These are phyloP conservation scores for Polyommatus icarus DNA, from an alignment of 2,888 invertebrate species.

Conservation along the genomic window DNA sequence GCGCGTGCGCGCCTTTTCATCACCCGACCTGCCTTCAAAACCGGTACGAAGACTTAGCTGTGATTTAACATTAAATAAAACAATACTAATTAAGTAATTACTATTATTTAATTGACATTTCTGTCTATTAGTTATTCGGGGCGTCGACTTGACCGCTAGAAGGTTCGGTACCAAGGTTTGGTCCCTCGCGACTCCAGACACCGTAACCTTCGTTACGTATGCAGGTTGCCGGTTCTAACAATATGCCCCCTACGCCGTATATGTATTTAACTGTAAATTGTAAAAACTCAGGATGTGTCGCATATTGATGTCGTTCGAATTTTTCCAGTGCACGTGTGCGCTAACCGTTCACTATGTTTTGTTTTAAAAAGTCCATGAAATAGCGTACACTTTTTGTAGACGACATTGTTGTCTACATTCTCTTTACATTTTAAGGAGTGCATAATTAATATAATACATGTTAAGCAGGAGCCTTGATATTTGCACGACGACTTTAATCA, in stretches of 20 bases:
- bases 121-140: not conserved
- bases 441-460: not conserved
- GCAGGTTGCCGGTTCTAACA: constrained; percentile 36
- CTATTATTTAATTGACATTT: not conserved
- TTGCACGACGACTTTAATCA: not conserved
- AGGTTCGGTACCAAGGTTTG: not conserved
- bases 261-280: constrained; percentile 53
- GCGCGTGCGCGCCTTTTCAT: constrained; percentile 76
- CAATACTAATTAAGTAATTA: constrained; percentile 58
- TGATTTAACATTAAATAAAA: constrained; percentile 65
- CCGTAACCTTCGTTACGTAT: constrained; percentile 35
- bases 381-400: constrained; percentile 35
- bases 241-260: constrained; percentile 44
- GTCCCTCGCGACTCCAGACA: not conserved
- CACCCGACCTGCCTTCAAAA: constrained; percentile 63
- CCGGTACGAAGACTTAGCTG: constrained; percentile 70
- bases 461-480: constrained; percentile 22
- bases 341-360: constrained; percentile 41
- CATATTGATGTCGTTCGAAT: constrained; percentile 44
- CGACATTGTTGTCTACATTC: constrained; percentile 19
- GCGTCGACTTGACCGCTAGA: not conserved
- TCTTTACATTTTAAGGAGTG: not conserved
- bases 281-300: constrained; percentile 46
- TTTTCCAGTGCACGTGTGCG: constrained; percentile 38
- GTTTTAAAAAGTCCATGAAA: constrained; percentile 44